A percentile compares a stretch with the other conserved stretches of the same genome.
Conservation (phyloP, 2,797 vertebrate species). For the Potorous gilbertii region DNA sequence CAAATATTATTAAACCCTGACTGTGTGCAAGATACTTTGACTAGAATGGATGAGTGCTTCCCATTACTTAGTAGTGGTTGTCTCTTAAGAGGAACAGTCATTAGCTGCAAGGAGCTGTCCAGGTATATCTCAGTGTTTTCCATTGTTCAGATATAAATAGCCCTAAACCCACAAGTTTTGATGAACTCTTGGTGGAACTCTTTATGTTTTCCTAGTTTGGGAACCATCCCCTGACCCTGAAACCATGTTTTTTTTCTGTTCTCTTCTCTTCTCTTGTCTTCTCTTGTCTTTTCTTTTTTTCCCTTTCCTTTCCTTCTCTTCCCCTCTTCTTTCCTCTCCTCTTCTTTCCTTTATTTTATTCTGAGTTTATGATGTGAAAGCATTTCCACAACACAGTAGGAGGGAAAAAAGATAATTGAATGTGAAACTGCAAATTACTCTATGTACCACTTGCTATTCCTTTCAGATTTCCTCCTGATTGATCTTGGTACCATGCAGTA, state of each 20-base stretch:
- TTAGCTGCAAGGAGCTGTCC: neutral
- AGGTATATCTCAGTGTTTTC: neutral
- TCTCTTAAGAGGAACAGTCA: neutral
- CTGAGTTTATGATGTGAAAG: neutral
- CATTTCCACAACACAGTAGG: neutral
- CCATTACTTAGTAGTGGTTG: neutral
- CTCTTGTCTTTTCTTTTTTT: too few relatives aligned
- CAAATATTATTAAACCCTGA: neutral
- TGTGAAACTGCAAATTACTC: neutral
- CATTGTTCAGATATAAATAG: neutral
- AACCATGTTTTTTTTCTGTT: neutral
- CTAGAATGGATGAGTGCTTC: neutral
- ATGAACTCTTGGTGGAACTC: neutral
- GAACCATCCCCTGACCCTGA: neutral
- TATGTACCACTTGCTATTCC: neutral
- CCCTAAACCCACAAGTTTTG: neutral
- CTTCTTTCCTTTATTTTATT: neutral
- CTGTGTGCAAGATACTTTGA: neutral
- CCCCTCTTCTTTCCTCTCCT: too few relatives aligned
- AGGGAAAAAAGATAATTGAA: neutral
- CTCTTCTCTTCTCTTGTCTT: too few relatives aligned
- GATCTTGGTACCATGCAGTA: neutral
- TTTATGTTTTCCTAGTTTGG: neutral
- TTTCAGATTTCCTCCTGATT: neutral
- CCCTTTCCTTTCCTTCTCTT: too few relatives aligned